Conservation (phyloP, 2,888 invertebrate species). For the Therioaphis trifolii region DNA sequence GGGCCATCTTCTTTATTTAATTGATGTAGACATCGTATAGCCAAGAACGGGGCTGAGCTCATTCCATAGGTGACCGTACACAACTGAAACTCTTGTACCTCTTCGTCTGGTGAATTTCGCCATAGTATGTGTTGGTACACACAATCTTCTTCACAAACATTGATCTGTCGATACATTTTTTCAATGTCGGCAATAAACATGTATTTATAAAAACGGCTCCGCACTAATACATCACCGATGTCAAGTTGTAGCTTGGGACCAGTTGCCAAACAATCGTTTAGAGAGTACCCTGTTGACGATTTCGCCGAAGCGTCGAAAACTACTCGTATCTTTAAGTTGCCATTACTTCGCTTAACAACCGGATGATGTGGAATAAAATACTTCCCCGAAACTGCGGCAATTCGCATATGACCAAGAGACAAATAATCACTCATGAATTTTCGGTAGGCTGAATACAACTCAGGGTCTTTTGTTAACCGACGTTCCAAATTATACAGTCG, state of each 20-base stretch:
- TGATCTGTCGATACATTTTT: slow-evolving; percentile 68
- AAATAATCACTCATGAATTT: too few species aligned
- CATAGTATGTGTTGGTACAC: slow-evolving; percentile 68
- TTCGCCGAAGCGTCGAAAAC: too few species aligned
- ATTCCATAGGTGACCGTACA: too few species aligned
- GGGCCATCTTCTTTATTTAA: neutral
- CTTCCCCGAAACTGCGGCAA: neutral
- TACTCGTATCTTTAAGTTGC: too few species aligned
- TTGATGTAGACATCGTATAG: slow-evolving; percentile 65
- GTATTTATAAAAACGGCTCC: slow-evolving; percentile 66
- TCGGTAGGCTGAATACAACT: too few species aligned
- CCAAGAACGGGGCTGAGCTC: slow-evolving; percentile 66
- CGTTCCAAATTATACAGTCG: neutral
- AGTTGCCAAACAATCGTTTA: slow-evolving; percentile 62
- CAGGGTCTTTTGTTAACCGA: too few species aligned
- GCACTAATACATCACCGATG: slow-evolving; percentile 67
- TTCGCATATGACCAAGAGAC: slow-evolving; percentile 15
- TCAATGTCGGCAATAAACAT: slow-evolving; percentile 68
- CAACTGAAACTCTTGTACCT: too few species aligned
- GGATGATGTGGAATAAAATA: slow-evolving; percentile 65
- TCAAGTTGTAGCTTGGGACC: slow-evolving; percentile 68
- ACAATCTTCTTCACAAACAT: slow-evolving; percentile 64
- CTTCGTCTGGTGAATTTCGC: slow-evolving; percentile 65
- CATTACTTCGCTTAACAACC: slow-evolving; percentile 65
- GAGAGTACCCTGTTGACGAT: too few species aligned